These are phyloP conservation scores for Drosophila maculinotata DNA, from an alignment of 2,888 invertebrate species.

Conservation along the genomic window DNA sequence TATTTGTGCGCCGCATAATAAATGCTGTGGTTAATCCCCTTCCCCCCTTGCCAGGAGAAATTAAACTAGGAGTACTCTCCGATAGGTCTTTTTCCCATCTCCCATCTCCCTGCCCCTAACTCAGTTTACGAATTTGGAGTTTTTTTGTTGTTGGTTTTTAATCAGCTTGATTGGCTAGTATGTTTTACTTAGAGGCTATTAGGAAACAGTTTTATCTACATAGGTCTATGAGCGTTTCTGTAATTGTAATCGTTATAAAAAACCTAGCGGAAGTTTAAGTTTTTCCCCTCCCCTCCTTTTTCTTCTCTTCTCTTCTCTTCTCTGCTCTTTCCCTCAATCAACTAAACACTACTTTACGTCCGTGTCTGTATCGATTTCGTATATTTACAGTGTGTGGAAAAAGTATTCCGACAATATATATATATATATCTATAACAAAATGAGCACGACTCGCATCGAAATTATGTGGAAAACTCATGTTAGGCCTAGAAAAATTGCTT, in stretches of 20 bases:
- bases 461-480: constrained; percentile 46
- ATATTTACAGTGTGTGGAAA: constrained; percentile 65
- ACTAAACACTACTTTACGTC: constrained; percentile 46
- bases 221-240: constrained; percentile 76
- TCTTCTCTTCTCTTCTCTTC: too few species aligned
- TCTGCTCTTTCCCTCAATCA: constrained; percentile 19
- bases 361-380: background rate
- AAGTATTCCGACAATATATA: constrained; percentile 36
- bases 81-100: background rate
- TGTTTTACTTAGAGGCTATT: constrained; percentile 71
- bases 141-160: constrained; percentile 40
- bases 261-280: constrained; percentile 61
- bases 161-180: constrained; percentile 63
- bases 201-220: constrained; percentile 80
- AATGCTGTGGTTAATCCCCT: constrained; percentile 75
- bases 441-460: constrained; percentile 27
- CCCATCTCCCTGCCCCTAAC: background rate
- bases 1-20: constrained; percentile 84
- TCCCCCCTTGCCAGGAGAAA: constrained; percentile 14
- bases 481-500: constrained; percentile 79
- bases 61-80: constrained; percentile 33
- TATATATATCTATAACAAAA: constrained; percentile 14
- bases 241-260: constrained; percentile 35
- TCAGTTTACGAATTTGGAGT: constrained; percentile 5
- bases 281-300: background rate